Evolutionary conservation across 35 echinoderm and acorn worm genomes (phyloP).

Genomic region (Ptychodera flava): DNA sequence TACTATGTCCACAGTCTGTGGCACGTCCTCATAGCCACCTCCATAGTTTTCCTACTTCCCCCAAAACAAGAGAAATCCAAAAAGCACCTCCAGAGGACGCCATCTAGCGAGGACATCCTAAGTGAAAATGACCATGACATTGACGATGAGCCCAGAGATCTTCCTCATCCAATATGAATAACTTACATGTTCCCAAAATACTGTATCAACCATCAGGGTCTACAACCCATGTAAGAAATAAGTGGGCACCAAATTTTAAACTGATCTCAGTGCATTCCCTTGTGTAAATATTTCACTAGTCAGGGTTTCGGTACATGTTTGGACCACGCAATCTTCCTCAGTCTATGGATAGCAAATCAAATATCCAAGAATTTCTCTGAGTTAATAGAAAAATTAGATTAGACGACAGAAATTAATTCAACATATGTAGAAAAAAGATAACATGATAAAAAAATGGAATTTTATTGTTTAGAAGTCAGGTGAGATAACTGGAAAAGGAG

Average conservation of each 20-base stretch:
- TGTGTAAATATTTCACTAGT: too few relatives aligned
- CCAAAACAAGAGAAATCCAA: conserved; percentile 33
- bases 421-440: too few relatives aligned
- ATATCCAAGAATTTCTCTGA: too few relatives aligned
- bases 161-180: background rate
- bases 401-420: too few relatives aligned
- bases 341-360: too few relatives aligned
- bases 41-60: conserved; percentile 63
- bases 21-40: conserved; percentile 64
- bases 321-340: too few relatives aligned
- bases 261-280: background rate
- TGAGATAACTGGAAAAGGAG: too few relatives aligned
- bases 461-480: too few relatives aligned
- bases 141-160: background rate
- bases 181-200: background rate
- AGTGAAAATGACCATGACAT: background rate
- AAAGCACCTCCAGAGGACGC: background rate
- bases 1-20: conserved; percentile 57
- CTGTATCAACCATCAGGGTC: background rate
- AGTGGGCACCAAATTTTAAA: background rate
- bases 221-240: background rate
- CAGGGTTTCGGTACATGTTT: too few relatives aligned
- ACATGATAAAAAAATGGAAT: too few relatives aligned
- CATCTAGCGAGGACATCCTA: background rate
- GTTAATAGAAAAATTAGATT: too few relatives aligned